A percentile compares a stretch with the other conserved stretches of the same genome.
These are phyloP conservation scores for Cololabis saira DNA, from an alignment of 2,113 vertebrate species.

Conservation along the genomic window DNA sequence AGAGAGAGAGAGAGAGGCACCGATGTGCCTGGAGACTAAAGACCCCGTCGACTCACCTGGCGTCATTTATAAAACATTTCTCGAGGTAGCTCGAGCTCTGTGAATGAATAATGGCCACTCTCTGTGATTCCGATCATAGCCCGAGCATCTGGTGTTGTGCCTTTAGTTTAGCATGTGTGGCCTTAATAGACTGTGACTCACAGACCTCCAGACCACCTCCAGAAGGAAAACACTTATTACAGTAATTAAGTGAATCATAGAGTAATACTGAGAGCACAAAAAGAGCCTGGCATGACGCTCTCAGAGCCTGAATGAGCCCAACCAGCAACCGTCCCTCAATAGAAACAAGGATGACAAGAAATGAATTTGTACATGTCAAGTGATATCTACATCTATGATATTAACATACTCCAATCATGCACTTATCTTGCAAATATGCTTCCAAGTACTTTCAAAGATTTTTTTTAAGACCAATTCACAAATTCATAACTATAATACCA, in stretches of 20 bases:
- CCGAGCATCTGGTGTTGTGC: conserved; percentile 55
- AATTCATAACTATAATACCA: too few species aligned
- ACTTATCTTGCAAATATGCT: too few species aligned
- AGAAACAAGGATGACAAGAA: conserved; percentile 40
- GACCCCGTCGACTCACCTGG: conserved; percentile 1
- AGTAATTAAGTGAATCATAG: conserved; percentile 74
- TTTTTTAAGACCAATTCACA: too few species aligned
- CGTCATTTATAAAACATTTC: conserved; percentile 52
- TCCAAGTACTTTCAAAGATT: too few species aligned
- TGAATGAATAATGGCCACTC: conserved; percentile 45
- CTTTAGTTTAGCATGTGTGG: conserved; percentile 52
- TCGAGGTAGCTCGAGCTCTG: conserved; percentile 29
- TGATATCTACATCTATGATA: too few species aligned
- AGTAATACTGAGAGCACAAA: conserved; percentile 42
- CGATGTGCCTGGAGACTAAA: conserved; percentile 20
- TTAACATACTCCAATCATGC: too few species aligned
- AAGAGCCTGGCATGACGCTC: conserved; percentile 23
- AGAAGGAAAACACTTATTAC: conserved; percentile 75
- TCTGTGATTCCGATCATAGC: conserved; percentile 48
- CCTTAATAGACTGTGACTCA: conserved; percentile 69
- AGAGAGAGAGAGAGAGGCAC: not conserved
- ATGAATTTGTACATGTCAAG: conserved; percentile 43
- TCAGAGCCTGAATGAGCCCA: conserved; percentile 31
- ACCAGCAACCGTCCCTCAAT: conserved; percentile 40
- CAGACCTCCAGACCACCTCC: conserved; percentile 65